Conservation (phyloP, 2,888 invertebrate species). For the Anthrax anthrax region DNA sequence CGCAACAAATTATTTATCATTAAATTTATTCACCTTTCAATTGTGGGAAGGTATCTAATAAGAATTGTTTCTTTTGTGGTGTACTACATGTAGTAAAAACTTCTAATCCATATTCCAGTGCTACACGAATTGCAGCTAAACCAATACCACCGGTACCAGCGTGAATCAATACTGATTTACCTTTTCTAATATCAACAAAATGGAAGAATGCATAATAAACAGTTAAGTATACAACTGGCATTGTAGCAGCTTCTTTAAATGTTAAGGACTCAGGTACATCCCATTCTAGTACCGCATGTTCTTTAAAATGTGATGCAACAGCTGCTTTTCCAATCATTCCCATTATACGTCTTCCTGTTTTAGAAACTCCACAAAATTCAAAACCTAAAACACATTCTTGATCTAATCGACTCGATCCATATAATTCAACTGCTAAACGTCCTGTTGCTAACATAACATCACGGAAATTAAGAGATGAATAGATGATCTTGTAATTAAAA, state of each 20-base stretch:
- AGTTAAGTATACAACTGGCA: constrained; percentile 66
- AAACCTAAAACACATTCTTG: constrained; percentile 55
- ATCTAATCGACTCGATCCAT: constrained; percentile 47
- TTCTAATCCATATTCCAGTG: constrained; percentile 46
- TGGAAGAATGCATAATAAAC: constrained; percentile 41
- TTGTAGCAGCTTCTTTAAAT: constrained; percentile 58
- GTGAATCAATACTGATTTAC: constrained; percentile 38
- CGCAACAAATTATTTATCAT: constrained; percentile 1
- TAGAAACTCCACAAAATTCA: constrained; percentile 47
- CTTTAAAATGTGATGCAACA: constrained; percentile 39
- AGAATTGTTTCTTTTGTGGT: constrained; percentile 45
- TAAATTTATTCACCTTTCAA: constrained; percentile 37
- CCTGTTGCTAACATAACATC: constrained; percentile 92
- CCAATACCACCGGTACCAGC: constrained; percentile 59
- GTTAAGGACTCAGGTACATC: constrained; percentile 56
- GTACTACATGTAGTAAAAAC: constrained; percentile 60
- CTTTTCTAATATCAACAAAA: constrained; percentile 24
- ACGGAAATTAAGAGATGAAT: constrained; percentile 78
- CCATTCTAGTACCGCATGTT: constrained; percentile 38
- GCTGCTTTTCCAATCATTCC: constrained; percentile 41
- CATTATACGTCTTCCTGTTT: constrained; percentile 46
- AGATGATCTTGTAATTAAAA: constrained; percentile 37
- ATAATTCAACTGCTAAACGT: constrained; percentile 68
- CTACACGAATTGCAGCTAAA: constrained; percentile 61
- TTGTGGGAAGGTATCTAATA: constrained; percentile 39